Evolutionary conservation across 2,888 invertebrate species (phyloP).

Genomic region (Osmoderma eremita): DNA sequence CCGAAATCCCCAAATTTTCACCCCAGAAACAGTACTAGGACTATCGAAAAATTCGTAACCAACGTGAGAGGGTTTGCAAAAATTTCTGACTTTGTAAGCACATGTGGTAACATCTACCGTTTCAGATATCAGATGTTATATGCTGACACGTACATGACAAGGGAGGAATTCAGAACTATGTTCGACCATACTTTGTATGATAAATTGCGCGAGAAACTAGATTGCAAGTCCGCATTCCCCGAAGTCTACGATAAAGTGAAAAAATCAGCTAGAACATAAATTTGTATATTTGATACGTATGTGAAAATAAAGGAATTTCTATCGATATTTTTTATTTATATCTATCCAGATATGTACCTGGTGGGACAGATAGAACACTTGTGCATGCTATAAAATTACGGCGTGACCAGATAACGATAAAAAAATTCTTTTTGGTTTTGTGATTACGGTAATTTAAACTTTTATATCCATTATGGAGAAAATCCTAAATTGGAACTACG

Average conservation of each 20-base stretch:
- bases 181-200: slow-evolving; percentile 83
- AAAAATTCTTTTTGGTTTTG: no score
- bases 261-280: slow-evolving; percentile 38
- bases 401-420: no score
- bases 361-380: no score
- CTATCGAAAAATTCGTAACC: slow-evolving; percentile 77
- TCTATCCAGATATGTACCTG: no score
- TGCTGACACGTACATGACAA: slow-evolving; percentile 80
- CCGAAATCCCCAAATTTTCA: slow-evolving; percentile 73
- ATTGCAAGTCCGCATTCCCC: slow-evolving; percentile 79
- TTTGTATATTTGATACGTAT: background rate
- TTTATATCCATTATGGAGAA: no score
- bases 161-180: slow-evolving; percentile 80
- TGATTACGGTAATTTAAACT: no score
- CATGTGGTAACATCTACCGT: slow-evolving; percentile 37
- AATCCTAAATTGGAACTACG: no score
- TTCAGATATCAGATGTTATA: slow-evolving; percentile 84
- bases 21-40: slow-evolving; percentile 72
- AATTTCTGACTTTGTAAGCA: background rate
- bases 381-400: no score
- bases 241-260: slow-evolving; percentile 65
- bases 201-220: slow-evolving; percentile 67
- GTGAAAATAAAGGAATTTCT: no score
- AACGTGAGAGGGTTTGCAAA: slow-evolving; percentile 70
- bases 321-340: no score